Conservation (phyloP, 2,113 vertebrate species). For the Apeltes quadracus region DNA sequence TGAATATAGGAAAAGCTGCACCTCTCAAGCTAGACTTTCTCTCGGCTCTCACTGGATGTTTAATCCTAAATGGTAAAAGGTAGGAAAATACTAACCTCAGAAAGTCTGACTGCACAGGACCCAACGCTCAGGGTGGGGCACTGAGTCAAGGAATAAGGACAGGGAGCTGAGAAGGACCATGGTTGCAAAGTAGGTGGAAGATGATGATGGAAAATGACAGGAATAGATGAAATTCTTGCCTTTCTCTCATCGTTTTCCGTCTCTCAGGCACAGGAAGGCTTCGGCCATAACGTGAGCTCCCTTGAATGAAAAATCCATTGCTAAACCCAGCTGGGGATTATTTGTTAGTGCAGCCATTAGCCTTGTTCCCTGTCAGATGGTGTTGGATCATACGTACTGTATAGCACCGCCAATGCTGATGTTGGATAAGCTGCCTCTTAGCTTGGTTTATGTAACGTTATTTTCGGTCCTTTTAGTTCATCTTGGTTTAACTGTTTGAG, state of each 20-base stretch:
- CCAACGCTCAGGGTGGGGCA: not conserved
- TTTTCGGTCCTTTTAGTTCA: not conserved
- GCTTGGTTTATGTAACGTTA: not conserved
- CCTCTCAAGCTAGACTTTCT: slow-evolving; percentile 17
- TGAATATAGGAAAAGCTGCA: slow-evolving; percentile 58
- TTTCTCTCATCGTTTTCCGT: not conserved
- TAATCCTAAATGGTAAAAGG: slow-evolving; percentile 20
- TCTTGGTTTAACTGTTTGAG: not conserved
- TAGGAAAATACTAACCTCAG: slow-evolving; percentile 9
- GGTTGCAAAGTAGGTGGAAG: not conserved
- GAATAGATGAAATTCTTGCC: not conserved
- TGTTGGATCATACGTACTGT: slow-evolving; percentile 1
- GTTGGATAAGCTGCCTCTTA: not conserved
- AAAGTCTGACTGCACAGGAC: slow-evolving; percentile 6
- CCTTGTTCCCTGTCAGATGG: slow-evolving; percentile 18
- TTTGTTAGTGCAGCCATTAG: slow-evolving; percentile 5
- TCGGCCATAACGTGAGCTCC: not conserved
- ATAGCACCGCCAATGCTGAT: not conserved
- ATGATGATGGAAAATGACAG: not conserved
- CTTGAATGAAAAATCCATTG: slow-evolving; percentile 10
- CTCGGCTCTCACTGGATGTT: slow-evolving; percentile 39
- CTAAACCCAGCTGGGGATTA: slow-evolving; percentile 7
- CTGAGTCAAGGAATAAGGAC: slow-evolving; percentile 6
- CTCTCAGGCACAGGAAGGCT: not conserved
- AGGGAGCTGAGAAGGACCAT: not conserved